Conservation (phyloP, 2,888 invertebrate genomes). For the Autographa pulchrina region DNA sequence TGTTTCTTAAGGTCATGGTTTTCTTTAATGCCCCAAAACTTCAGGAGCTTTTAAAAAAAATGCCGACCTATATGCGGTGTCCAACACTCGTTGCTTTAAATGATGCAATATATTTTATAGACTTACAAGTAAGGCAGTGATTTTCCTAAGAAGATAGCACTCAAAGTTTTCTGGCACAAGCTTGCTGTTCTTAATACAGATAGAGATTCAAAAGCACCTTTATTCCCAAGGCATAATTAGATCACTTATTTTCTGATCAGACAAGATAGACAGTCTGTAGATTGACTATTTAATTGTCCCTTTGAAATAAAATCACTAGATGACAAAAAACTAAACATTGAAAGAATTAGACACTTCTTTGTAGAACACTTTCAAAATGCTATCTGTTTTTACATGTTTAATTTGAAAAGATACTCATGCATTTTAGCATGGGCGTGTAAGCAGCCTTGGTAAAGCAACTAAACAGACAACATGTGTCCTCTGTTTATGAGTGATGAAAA, state of each 20-base stretch:
- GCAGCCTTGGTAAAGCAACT: neutral
- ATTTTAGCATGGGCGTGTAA: neutral
- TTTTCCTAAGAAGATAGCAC: neutral
- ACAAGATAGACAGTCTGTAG: no score
- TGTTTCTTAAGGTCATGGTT: neutral
- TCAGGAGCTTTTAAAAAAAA: neutral
- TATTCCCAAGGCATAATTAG: neutral
- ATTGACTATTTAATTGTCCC: no score
- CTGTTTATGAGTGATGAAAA: neutral
- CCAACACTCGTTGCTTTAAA: neutral
- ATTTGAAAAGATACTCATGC: neutral
- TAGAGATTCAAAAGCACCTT: neutral
- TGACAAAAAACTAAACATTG: neutral
- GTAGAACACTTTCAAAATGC: no score
- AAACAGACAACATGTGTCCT: neutral
- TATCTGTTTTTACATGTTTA: no score
- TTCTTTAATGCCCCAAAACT: neutral
- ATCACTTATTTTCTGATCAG: neutral
- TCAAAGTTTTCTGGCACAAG: neutral
- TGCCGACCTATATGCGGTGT: neutral
- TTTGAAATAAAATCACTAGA: neutral
- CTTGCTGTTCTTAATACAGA: neutral
- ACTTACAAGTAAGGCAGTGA: neutral
- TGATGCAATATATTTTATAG: neutral
- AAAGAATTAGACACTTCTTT: neutral